A percentile compares a stretch with the other conserved stretches of the same genome.
Evolutionary conservation across 2,113 vertebrate species (phyloP).

Genomic region (Rhea americana): DNA sequence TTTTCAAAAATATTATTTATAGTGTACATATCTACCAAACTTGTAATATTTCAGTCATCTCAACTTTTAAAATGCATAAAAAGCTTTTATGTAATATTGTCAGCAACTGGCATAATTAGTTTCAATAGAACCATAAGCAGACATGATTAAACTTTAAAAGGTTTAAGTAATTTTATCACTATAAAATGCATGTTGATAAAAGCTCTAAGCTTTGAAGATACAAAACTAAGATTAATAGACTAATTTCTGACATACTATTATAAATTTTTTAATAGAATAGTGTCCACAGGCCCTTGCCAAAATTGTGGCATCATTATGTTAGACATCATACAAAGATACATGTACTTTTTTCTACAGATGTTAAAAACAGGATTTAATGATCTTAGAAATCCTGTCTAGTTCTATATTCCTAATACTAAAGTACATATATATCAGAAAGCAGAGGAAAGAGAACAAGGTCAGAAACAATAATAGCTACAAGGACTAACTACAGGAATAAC

Average conservation of each 20-base stretch:
- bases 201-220: constrained; percentile 63
- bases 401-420: background rate
- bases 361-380: background rate
- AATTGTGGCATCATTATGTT: background rate
- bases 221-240: constrained; percentile 61
- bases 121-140: constrained; percentile 56
- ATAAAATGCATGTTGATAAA: constrained; percentile 55
- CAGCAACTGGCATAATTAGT: constrained; percentile 57
- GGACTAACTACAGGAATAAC: background rate
- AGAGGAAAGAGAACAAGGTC: fast-evolving
- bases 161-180: constrained; percentile 65
- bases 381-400: constrained; percentile 1
- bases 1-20: background rate
- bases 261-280: constrained; percentile 61
- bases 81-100: constrained; percentile 17
- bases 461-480: background rate
- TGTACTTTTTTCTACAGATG: background rate
- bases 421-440: constrained; percentile 8
- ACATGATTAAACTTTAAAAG: constrained; percentile 67
- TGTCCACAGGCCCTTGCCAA: constrained; percentile 12
- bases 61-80: constrained; percentile 23
- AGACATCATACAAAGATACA: background rate
- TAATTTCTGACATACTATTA: constrained; percentile 53
- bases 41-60: background rate
- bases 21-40: background rate